Percentiles rank a stretch among this genome's conserved stretches.
These are phyloP conservation scores for Micropoecilia bifurca DNA, from an alignment of 2,797 vertebrate species.

Conservation along the genomic window DNA sequence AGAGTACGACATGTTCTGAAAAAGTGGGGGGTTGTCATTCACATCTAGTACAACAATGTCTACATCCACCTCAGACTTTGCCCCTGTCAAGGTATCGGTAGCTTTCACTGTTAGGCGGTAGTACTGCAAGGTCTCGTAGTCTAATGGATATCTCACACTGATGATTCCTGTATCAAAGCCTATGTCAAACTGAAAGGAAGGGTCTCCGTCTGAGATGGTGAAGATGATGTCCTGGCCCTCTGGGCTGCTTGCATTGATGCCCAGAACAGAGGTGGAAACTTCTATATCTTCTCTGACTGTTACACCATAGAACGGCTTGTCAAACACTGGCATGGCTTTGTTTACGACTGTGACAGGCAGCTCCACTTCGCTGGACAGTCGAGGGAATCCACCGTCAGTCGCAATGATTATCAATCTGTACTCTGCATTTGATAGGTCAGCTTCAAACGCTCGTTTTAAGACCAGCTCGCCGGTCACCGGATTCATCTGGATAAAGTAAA, in stretches of 20 bases:
- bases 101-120: slow-evolving; percentile 91
- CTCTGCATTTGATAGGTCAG: slow-evolving; percentile 88
- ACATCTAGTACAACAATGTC: slow-evolving; percentile 92
- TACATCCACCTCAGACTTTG: slow-evolving; percentile 91
- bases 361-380: slow-evolving; percentile 86
- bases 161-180: slow-evolving; percentile 94
- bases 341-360: slow-evolving; percentile 91
- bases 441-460: slow-evolving; percentile 87
- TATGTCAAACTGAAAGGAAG: slow-evolving; percentile 89
- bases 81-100: slow-evolving; percentile 90
- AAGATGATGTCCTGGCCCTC: slow-evolving; percentile 92
- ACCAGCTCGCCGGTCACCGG: slow-evolving; percentile 87
- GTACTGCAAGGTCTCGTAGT: slow-evolving; percentile 90
- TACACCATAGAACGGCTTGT: slow-evolving; percentile 93
- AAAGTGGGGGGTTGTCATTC: slow-evolving; percentile 93
- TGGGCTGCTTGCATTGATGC: slow-evolving; percentile 91
- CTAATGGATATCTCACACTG: slow-evolving; percentile 87
- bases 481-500: slow-evolving; percentile 68
- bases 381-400: slow-evolving; percentile 87
- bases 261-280: slow-evolving; percentile 86
- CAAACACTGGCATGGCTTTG: slow-evolving; percentile 97
- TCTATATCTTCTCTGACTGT: slow-evolving; percentile 89
- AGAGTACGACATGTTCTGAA: slow-evolving; percentile 84
- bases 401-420: slow-evolving; percentile 89
- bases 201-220: slow-evolving; percentile 91